Conservation (phyloP, 2,797 vertebrate genomes). For the Spinus olivaceus region DNA sequence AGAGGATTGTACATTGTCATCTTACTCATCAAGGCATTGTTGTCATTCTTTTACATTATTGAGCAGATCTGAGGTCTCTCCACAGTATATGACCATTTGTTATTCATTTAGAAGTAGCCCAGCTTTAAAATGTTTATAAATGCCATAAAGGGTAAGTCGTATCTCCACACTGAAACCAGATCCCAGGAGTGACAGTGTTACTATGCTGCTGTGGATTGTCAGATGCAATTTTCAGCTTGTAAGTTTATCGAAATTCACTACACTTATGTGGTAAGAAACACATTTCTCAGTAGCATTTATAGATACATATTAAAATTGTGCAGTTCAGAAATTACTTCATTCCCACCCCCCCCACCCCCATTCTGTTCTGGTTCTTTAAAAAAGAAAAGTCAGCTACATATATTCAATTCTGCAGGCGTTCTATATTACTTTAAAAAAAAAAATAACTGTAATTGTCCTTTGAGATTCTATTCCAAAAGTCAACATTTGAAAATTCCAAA, state of each 20-base stretch:
- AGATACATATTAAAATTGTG: neutral
- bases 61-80: neutral
- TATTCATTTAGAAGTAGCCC: conserved; percentile 10
- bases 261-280: neutral
- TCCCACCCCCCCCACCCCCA: rapidly evolving
- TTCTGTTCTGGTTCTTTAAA: neutral
- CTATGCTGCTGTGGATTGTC: neutral
- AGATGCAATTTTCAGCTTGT: neutral
- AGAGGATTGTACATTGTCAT: neutral
- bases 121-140: conserved; percentile 31
- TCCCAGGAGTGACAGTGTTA: neutral
- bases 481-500: neutral
- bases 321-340: neutral
- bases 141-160: neutral
- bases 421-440: neutral
- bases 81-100: neutral
- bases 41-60: neutral
- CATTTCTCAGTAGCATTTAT: neutral
- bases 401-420: neutral
- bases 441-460: neutral
- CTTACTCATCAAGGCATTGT: neutral
- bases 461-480: neutral
- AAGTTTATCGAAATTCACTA: neutral
- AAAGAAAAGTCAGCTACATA: neutral
- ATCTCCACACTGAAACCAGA: neutral